A percentile compares a stretch with the other conserved stretches of the same genome.
These are phyloP conservation scores for Chrysomallon squamiferum DNA, from an alignment of 1,140 invertebrate species.

Conservation along the genomic window DNA sequence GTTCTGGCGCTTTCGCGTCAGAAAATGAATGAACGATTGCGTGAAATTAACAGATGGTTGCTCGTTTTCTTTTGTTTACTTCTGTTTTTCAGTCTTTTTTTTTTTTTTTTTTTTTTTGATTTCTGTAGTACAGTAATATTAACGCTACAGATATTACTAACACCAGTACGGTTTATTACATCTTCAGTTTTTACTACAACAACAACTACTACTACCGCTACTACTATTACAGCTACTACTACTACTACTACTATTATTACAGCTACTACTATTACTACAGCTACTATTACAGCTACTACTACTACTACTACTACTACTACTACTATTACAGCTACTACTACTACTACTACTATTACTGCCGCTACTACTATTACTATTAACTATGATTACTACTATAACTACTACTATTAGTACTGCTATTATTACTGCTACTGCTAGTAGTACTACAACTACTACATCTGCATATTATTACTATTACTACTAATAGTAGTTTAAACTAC, in stretches of 20 bases:
- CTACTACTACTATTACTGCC: conserved; percentile 6
- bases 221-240: conserved; percentile 3
- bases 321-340: conserved; percentile 1
- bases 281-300: conserved; percentile 1
- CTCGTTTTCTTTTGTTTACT: background rate
- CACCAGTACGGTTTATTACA: background rate
- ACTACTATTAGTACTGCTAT: background rate
- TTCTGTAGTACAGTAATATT: too few relatives aligned
- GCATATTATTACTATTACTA: background rate
- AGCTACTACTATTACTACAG: background rate
- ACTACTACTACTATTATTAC: conserved; percentile 7
- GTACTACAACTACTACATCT: background rate
- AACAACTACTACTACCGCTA: background rate
- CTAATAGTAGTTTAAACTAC: too few relatives aligned
- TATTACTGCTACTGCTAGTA: background rate
- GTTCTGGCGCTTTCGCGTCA: too few relatives aligned
- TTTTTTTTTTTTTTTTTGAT: too few relatives aligned
- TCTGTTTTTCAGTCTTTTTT: too few relatives aligned
- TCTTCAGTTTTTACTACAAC: background rate
- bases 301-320: conserved; percentile 7
- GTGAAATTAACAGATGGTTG: background rate
- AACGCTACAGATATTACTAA: background rate
- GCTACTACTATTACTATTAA: conserved; percentile 6
- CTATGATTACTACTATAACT: background rate
- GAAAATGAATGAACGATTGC: too few relatives aligned